These are phyloP conservation scores for Grapholita molesta DNA, from an alignment of 1,140 invertebrate genomes.

Conservation along the genomic window DNA sequence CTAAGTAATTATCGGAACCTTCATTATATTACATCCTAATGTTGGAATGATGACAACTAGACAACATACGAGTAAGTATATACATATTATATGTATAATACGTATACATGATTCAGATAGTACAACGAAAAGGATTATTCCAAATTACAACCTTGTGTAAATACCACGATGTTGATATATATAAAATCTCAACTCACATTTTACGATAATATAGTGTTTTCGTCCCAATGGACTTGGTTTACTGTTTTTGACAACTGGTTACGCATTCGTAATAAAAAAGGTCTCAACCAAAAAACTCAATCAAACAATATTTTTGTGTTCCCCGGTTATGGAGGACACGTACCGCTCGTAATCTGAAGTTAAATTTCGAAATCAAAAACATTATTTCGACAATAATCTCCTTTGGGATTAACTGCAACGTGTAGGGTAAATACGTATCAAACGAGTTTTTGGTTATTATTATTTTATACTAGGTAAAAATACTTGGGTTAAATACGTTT, in stretches of 20 bases:
- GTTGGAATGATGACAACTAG: too few species aligned
- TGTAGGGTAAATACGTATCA: not conserved
- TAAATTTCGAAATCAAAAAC: slow-evolving; percentile 14
- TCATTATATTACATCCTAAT: too few species aligned
- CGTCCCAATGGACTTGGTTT: not conserved
- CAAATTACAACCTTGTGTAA: too few species aligned
- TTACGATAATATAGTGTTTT: too few species aligned
- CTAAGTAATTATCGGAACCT: too few species aligned
- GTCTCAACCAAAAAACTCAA: not conserved
- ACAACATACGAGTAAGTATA: too few species aligned
- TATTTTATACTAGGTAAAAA: slow-evolving; percentile 2
- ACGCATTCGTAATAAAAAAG: not conserved
- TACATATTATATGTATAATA: too few species aligned
- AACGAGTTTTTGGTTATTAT: not conserved
- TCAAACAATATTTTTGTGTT: not conserved
- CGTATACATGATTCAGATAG: too few species aligned
- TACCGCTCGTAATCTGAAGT: not conserved
- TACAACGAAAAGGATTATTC: too few species aligned
- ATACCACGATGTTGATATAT: too few species aligned
- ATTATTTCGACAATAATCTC: slow-evolving; percentile 15
- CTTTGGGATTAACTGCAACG: slow-evolving; percentile 3
- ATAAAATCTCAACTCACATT: too few species aligned
- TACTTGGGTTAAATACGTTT: not conserved
- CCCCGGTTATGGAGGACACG: not conserved
- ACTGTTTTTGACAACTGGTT: not conserved